Evolutionary conservation across 2,888 invertebrate genomes (phyloP), one percentile per base, ranked within the genome.

Genomic region (Aphodius sticticus): DNA sequence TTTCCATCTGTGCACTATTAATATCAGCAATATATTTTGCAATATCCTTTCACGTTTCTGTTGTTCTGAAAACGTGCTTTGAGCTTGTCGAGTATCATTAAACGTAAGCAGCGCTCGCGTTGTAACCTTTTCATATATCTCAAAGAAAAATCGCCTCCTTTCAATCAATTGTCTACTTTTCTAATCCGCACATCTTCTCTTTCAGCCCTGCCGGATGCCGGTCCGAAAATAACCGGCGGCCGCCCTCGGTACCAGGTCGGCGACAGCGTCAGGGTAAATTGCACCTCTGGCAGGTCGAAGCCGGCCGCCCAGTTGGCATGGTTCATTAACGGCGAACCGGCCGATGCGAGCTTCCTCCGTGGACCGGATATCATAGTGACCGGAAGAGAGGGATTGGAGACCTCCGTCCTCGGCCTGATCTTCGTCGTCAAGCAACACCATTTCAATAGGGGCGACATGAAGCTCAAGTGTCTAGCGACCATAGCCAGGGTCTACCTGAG

Each of bases 401-500:
- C 95, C 81, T 94, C 95, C 26, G 93, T 93, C 79, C 90, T 96
- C 75, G 95, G 94, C 37, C 92, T 96, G 82, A 95, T 96, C 89
- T 96, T 96, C 89, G 93, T 93, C 88, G 96, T 96, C 84, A 93
- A 93, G 86, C 92, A 92, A 84, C 94, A 94, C 89, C 96, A 96
- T 91, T 96, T 96, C 91, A 93, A 93, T 88, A 92, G 93, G 86
- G 96, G 96, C 87, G 96, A 96, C 90, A 92, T 97, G 91, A 96
- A 96, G 90, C 92, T 96, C 86, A 96, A 96, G 92, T 97, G 96
- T 91, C 92, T 96, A 88, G 96, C 96, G 81, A 96, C 95, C 85
- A 96, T 96, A 89, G 95, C 95, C 79, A 95, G 95, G 69, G 94
- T 96, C 72, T 96, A 96, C 90, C 95, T 95, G 94, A 92, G 95